Evolutionary conservation across 2,113 vertebrate species (phyloP), one percentile per base, ranked within the genome.

Genomic region (Orthochromis indermauri): DNA sequence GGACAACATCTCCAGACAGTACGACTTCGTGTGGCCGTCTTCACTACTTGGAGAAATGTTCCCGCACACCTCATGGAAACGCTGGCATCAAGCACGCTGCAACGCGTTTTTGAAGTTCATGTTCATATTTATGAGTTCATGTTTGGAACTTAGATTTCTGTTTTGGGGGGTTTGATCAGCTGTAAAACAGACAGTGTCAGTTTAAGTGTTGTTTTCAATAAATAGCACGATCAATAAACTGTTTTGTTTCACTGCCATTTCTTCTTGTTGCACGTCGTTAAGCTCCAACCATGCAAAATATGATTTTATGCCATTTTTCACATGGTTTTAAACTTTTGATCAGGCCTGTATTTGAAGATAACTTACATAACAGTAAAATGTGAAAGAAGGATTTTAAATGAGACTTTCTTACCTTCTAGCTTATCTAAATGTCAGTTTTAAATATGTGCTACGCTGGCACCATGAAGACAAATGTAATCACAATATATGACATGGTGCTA

Each of bases 191-290:
- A 5, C 28, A 10, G 57, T 61, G 12, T 57, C 24, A 57, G 54
- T 57, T 57, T 26, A 57, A 57, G 12, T 26, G 28, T 61, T 61
- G 57, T 61, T 61, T 31, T 61, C 28, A 31, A 31, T 61, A 4
- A 61, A 61, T 31, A 0, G 26, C 26, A 61, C 0, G 8, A 17
- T 61, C 57, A 61, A 19, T 10, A 59, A 61, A 61, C 28, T 19
- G 16, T 61, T 33, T 61, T 33, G 8, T 61, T 19, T 61, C 28
- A 61, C 57, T 61, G 16, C 28, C 16, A 61, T 61, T 61, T 61
- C 57, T 61, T 61, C 28, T 61, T 31, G 57, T 61, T 61, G 26
- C 26, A 10, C 1, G 3, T 61, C 0, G 5, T 17, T 31, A 61
- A 61, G 28, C 16, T 61, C 57, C 57, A 61, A 33, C 57, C 28